Evolutionary conservation across 2,888 invertebrate genomes (phyloP).

Genomic region (Ametastegia equiseti): DNA sequence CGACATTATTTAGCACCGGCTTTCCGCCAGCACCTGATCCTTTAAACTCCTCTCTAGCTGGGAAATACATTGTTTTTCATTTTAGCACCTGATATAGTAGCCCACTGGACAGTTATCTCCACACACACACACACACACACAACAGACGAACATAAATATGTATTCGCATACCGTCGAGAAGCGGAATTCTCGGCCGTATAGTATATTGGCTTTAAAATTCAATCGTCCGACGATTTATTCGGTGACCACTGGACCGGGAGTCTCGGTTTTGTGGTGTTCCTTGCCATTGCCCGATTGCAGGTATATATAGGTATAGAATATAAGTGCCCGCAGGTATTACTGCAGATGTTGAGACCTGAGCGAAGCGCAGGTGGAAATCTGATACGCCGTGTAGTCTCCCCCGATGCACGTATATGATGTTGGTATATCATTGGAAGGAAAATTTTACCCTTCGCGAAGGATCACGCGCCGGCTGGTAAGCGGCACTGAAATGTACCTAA

Average conservation of each 20-base stretch:
- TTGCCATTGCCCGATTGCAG: conserved; percentile 20
- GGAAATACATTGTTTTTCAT: conserved; percentile 36
- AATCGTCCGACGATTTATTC: conserved; percentile 35
- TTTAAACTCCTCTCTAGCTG: conserved; percentile 24
- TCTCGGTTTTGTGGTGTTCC: background rate
- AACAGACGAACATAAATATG: background rate
- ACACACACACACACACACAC: background rate
- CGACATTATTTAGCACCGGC: conserved; percentile 33
- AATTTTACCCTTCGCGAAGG: background rate
- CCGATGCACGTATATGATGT: background rate
- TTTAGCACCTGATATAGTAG: conserved; percentile 34
- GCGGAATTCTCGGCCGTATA: background rate
- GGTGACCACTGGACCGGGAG: background rate
- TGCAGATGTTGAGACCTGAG: background rate
- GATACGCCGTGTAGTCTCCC: background rate
- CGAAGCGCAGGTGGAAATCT: background rate
- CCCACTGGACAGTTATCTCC: conserved; percentile 8
- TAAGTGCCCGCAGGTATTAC: too few species aligned
- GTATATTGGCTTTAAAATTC: conserved; percentile 20
- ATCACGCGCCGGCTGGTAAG: background rate
- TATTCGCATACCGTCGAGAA: background rate
- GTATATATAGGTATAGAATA: background rate
- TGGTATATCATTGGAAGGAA: background rate
- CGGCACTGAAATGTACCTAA: background rate
- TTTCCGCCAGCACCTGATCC: conserved; percentile 32